Evolutionary conservation across 2,797 vertebrate genomes (phyloP).

Genomic region (Betta splendens): DNA sequence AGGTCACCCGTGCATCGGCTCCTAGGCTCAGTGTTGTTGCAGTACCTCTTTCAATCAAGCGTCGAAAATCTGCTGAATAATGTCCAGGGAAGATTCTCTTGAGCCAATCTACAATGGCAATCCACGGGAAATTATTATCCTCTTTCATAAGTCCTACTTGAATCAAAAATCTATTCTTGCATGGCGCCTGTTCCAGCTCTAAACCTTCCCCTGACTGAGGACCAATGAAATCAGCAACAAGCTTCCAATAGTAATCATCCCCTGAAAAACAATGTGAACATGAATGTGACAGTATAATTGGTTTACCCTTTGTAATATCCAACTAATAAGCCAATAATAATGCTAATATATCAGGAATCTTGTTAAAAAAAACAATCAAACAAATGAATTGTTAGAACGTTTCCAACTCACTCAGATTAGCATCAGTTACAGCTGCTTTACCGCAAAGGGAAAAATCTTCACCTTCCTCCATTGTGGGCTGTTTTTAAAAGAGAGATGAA

Average conservation of each 20-base stretch:
- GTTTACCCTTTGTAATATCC: no score
- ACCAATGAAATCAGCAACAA: constrained; percentile 79
- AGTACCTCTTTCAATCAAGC: constrained; percentile 79
- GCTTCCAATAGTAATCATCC: constrained; percentile 79
- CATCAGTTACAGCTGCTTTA: constrained; percentile 56
- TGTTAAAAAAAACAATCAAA: no score
- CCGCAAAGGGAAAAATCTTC: constrained; percentile 55
- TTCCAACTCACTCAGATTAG: constrained; percentile 66
- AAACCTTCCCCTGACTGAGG: constrained; percentile 75
- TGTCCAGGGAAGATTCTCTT: constrained; percentile 75
- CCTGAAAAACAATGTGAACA: constrained; percentile 70
- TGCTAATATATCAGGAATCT: no score
- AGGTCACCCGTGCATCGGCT: constrained; percentile 60
- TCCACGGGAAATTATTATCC: constrained; percentile 80
- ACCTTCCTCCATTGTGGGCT: constrained; percentile 59
- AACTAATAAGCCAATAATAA: no score
- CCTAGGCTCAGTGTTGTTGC: constrained; percentile 75
- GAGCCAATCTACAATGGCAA: constrained; percentile 74
- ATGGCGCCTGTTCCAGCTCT: constrained; percentile 56
- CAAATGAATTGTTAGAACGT: no score
- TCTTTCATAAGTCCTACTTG: constrained; percentile 82
- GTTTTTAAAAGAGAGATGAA: constrained; percentile 20
- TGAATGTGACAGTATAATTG: no score
- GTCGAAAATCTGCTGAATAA: constrained; percentile 76
- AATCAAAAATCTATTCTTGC: constrained; percentile 79